Base-by-base conservation (phyloP, 2,888 invertebrate species). In the Ochlodes sylvanus region DNA sequence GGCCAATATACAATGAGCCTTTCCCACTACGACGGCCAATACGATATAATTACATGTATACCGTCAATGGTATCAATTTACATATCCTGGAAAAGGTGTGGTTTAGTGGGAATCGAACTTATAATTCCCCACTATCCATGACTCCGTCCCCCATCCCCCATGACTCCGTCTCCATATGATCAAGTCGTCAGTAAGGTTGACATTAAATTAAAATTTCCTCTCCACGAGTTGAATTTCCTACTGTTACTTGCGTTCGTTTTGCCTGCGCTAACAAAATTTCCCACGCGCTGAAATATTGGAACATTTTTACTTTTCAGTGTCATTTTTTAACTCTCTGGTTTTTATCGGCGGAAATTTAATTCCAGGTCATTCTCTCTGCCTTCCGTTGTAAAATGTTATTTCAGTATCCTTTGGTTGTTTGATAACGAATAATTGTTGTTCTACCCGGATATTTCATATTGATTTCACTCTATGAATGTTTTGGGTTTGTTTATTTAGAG, bases 261-360 rank as follows among this genome's bases (percentile, higher is more conserved):
- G 14, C 14, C 44, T 1, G 44, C n/a, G 44, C 15, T 44, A 50
- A 19, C 19, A 4, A 50, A 50, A 50, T 38, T 38, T 38, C 19
- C 17, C 9, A 47, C 19, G 19, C n/a, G 50, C 21, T 50, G 14
- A 61, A 61, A 56, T 34, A 38, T 38, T 10, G 1, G 15, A 38
- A 34, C 1, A 27, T 17, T 56, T 38, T 56, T 10, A 15, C 15
- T n/a, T 15, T 56, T 56, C 17, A 12, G 10, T 7, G 56, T 10
- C 56, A 34, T 38, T 38, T 57, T 57, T 41, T 57, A 50, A 50
- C 17, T 50, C 9, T 19, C 19, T 17, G 10, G 50, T 12, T 50
- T 47, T 50, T 50, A 50, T 21, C 41, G 21, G 7, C 21, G 19
- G 19, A 34, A 14, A 19, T 57, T 57, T 10, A 57, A 19, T 41